Evolutionary conservation across 2,888 invertebrate genomes (phyloP).

Genomic region (Octodonta nipae): DNA sequence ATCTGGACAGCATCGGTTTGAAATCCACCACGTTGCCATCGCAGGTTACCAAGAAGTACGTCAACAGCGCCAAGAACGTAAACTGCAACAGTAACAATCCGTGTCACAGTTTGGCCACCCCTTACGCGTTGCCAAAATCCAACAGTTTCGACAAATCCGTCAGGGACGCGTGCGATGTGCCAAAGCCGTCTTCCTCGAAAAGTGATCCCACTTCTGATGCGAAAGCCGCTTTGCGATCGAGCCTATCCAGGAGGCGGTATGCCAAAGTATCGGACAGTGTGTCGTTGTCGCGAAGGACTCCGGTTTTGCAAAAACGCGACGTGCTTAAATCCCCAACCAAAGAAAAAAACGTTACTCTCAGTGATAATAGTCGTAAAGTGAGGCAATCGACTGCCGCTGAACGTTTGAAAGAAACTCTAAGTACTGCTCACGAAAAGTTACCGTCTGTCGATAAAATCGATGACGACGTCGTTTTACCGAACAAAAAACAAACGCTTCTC

Average conservation of each 20-base stretch:
- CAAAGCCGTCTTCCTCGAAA: too few species aligned
- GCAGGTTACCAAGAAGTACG: conserved; percentile 28
- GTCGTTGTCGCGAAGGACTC: conserved; percentile 16
- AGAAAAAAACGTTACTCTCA: too few species aligned
- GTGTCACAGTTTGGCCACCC: too few species aligned
- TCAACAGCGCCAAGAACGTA: conserved; percentile 15
- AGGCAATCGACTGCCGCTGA: too few species aligned
- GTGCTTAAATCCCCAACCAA: conserved; percentile 2
- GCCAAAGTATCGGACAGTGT: conserved; percentile 15
- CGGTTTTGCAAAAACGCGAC: conserved; percentile 16
- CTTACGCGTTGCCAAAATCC: too few species aligned
- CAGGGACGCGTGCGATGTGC: too few species aligned
- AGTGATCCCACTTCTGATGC: too few species aligned
- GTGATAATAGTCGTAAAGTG: too few species aligned
- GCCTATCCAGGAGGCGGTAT: conserved; percentile 16
- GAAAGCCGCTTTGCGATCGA: conserved; percentile 9
- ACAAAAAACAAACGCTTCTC: too few species aligned
- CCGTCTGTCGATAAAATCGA: too few species aligned
- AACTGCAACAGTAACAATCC: conserved; percentile 6
- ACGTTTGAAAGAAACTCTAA: background rate
- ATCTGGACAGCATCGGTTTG: conserved; percentile 24
- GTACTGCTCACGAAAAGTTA: conserved; percentile 1
- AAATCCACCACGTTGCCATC: conserved; percentile 20
- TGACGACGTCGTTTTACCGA: too few species aligned
- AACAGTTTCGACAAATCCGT: too few species aligned